Base-by-base conservation (phyloP, 2,797 vertebrate genomes). In the Artibeus jamaicensis region DNA sequence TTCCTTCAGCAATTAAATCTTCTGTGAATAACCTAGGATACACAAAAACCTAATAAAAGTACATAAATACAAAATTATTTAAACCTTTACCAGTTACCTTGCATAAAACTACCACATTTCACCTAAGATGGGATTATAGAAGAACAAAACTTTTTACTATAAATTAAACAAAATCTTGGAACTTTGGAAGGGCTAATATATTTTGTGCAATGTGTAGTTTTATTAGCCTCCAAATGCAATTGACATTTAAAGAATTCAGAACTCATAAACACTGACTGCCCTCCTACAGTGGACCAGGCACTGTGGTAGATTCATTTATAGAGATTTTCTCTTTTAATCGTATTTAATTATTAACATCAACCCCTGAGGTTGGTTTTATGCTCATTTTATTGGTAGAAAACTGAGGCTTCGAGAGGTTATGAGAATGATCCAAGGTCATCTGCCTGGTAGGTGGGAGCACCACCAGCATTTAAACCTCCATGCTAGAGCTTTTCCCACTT, bases 161-260 rank as follows among this genome's bases (percentile, higher is more conserved):
- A 85, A 74, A 70, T 89, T 39, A 53, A 92, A 89, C 21, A 74
- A 90, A 55, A 91, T 81, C 42, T 76, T 76, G 79, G 77, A 90
- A 73, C 11, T 37, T 79, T 68, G 50, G 22, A 89, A 84, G 50
- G 46, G 32, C 79, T 81, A 67, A 29, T 81, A 55, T 57, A 55
- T 79, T 68, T 90, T 59, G 26, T 65, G 12, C 44, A 93, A 65
- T 65, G 48, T 12, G 1, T 78, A 71, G 18, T 24, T 94, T 89
- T 77, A 39, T 82, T 89, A 46, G 73, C 90, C 50, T 84, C 22
- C 32, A 94, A 86, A 48, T 85, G 29, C 7, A 3, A 68, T 62
- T 24, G n/a, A 10, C 78, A 48, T 86, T 42, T 42, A 65, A 90
- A 92, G 29, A 22, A 74, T 84, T 78, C 65, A 79, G 42, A 83